Evolutionary conservation across 37 sponge, comb jelly and placozoan species (phyloP), one percentile per base, ranked within the genome.

Genomic region (Cliona cf. orientalis): DNA sequence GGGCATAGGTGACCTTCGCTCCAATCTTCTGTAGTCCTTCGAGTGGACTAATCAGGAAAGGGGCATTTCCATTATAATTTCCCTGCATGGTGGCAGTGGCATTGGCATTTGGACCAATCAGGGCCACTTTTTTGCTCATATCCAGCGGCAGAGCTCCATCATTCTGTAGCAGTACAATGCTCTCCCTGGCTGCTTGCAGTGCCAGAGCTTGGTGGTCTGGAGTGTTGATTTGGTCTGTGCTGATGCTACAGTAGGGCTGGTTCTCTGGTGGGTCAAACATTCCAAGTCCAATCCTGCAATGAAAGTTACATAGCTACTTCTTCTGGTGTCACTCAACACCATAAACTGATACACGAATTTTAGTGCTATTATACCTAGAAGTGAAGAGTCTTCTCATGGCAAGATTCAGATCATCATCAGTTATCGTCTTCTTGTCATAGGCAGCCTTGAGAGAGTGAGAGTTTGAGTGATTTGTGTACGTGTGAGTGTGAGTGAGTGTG

Each of bases 61-160:
- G 94, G 23, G 94, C 90, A 56, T 53, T 82, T 21, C 90, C 94
- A 90, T 94, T 34, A 64, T 92, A 92, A 68, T 92, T 92, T 5
- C 89, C 93, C 71, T 92, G 89, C 93, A 92, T 92, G 46, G 86
- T 82, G 7, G 12, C 49, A 22, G 89, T 92, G 42, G 89, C 93
- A 42, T 84, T 72, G 5, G 69, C 53, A 38, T 92, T 88, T 28
- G 93, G 93, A 22, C 93, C 90, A 79, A 93, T 85, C 67, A 93
- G 64, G n/a, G 89, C 90, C 23, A 89, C 82, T 21, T 60, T 85
- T 17, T 22, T 57, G 3, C 31, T 55, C 12, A 19, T 59, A n/a
- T 60, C 44, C 56, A 92, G 65, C 12, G 93, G 93, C 3, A 92
- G 82, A 26, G 72, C 28, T 39, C 77, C 70, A 64, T 89, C 69